These are phyloP conservation scores for Drosophila kurseongensis DNA, from an alignment of 1,140 invertebrate genomes.

Conservation along the genomic window DNA sequence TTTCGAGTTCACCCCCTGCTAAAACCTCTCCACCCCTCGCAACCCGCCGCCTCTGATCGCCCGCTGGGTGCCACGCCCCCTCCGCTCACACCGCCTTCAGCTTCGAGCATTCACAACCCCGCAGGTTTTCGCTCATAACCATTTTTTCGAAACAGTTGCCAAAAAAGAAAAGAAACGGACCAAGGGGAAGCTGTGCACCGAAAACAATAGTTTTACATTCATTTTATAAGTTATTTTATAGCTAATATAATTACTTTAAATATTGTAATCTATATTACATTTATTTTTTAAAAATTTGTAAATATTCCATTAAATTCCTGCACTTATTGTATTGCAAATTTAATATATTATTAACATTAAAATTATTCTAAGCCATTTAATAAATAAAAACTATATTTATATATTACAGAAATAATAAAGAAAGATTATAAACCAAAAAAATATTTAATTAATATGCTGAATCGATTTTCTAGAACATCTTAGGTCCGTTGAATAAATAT, in stretches of 20 bases:
- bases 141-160: constrained; percentile 77
- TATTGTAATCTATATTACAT: not conserved
- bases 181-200: constrained; percentile 3
- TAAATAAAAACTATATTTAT: too few relatives aligned
- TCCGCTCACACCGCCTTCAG: constrained; percentile 1
- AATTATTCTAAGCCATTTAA: too few relatives aligned
- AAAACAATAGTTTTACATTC: not conserved
- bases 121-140: constrained; percentile 38
- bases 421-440: too few relatives aligned
- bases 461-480: too few relatives aligned
- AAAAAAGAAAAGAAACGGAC: constrained; percentile 40
- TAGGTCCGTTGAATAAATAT: too few relatives aligned
- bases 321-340: too few relatives aligned
- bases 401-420: too few relatives aligned
- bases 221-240: not conserved
- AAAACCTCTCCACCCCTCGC: constrained; percentile 1
- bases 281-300: not conserved
- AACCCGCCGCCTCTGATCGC: constrained; percentile 3
- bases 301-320: too few relatives aligned
- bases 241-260: rapidly evolving
- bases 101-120: constrained; percentile 29
- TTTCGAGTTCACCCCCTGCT: constrained; percentile 51
- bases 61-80: constrained; percentile 31
- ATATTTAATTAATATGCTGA: too few relatives aligned
- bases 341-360: too few relatives aligned